phyloP scores from a whole-genome alignment of 2,888 invertebrate species.

The Synergus laeviventris region DNA sequence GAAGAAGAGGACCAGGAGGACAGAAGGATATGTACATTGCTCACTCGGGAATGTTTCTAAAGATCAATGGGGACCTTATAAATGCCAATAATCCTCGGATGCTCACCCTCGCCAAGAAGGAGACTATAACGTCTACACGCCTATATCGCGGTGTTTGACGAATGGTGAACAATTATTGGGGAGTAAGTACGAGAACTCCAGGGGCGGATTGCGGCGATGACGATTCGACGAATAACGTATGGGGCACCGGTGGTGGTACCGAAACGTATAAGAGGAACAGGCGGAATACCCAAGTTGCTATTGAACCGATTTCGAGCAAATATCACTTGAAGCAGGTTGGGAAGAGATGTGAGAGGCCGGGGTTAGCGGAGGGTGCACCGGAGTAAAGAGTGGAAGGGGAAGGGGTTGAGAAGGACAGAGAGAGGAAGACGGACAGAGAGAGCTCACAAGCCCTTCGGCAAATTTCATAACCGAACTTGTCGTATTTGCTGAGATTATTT shows the following conservation, averaged over 20 bases:
- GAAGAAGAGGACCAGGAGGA: constrained; percentile 16
- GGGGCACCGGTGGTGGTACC: constrained; percentile 53
- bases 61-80: constrained; percentile 40
- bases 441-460: constrained; percentile 76
- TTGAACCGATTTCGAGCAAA: constrained; percentile 76
- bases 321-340: constrained; percentile 73
- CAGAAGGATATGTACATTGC: constrained; percentile 26
- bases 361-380: constrained; percentile 56
- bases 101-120: constrained; percentile 38
- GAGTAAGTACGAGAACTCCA: constrained; percentile 58
- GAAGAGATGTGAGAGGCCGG: constrained; percentile 57
- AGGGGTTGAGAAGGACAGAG: constrained; percentile 41
- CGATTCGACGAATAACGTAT: constrained; percentile 54
- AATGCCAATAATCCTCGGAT: constrained; percentile 39
- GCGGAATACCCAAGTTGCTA: constrained; percentile 75
- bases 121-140: constrained; percentile 44
- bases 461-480: constrained; percentile 77
- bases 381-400: constrained; percentile 44
- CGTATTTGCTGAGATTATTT: constrained; percentile 77
- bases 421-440: constrained; percentile 62
- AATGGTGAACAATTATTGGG: constrained; percentile 63
- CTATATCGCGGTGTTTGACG: constrained; percentile 61
- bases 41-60: constrained; percentile 40
- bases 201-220: constrained; percentile 56
- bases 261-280: constrained; percentile 73